Conservation (phyloP, 1,140 invertebrate species). For the Lethrus apterus region DNA sequence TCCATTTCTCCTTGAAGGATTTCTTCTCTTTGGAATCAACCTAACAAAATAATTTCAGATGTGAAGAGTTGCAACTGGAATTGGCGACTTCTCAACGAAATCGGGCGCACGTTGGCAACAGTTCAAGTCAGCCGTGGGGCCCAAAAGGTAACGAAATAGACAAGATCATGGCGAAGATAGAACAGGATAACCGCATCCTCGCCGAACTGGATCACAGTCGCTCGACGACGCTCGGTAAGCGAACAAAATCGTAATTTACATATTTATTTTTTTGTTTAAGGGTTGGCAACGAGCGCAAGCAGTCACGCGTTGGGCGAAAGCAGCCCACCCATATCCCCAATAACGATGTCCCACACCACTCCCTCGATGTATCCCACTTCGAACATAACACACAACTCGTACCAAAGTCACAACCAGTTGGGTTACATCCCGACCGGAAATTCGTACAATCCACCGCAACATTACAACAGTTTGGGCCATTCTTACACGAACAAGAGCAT, state of each 20-base stretch:
- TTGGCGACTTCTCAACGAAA: slow-evolving; percentile 54
- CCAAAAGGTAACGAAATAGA: slow-evolving; percentile 77
- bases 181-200: slow-evolving; percentile 78
- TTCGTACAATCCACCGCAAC: slow-evolving; percentile 40
- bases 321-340: slow-evolving; percentile 50
- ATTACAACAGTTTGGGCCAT: slow-evolving; percentile 46
- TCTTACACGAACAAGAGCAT: slow-evolving; percentile 49
- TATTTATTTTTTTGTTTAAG: slow-evolving; percentile 27
- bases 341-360: slow-evolving; percentile 47
- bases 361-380: slow-evolving; percentile 42
- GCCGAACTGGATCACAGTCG: slow-evolving; percentile 82
- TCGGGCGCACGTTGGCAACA: slow-evolving; percentile 22
- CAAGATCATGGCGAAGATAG: slow-evolving; percentile 89
- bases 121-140: slow-evolving; percentile 39
- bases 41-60: slow-evolving; percentile 42
- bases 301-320: slow-evolving; percentile 51
- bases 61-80: slow-evolving; percentile 82
- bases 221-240: slow-evolving; percentile 44
- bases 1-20: no score
- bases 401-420: slow-evolving; percentile 51
- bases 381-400: slow-evolving; percentile 47
- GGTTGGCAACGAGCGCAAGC: slow-evolving; percentile 49
- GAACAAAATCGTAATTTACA: background rate
- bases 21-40: no score
- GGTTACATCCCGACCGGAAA: slow-evolving; percentile 45